These are phyloP conservation scores for Tenthredo scrophulariae DNA, from an alignment of 2,888 invertebrate genomes.

Conservation along the genomic window DNA sequence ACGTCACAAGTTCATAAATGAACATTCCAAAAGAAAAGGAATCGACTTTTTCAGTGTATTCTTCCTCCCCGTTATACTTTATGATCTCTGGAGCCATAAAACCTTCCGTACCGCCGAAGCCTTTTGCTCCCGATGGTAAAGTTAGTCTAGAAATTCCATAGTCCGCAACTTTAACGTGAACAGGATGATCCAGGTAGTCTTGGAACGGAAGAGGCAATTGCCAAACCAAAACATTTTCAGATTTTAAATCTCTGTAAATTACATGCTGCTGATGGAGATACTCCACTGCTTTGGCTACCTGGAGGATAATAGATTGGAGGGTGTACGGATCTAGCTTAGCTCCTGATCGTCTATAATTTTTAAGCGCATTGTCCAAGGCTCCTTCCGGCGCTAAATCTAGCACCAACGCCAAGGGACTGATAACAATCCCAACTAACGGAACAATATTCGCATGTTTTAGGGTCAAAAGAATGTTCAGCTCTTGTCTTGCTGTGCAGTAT, in stretches of 20 bases:
- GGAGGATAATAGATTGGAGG: slow-evolving; percentile 91
- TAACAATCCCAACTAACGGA: slow-evolving; percentile 93
- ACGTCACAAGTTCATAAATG: slow-evolving; percentile 95
- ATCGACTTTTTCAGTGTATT: slow-evolving; percentile 99
- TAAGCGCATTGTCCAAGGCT: slow-evolving; percentile 90
- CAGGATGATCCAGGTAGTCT: slow-evolving; percentile 84
- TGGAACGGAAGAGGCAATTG: slow-evolving; percentile 91
- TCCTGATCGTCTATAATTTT: slow-evolving; percentile 92
- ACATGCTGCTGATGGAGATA: slow-evolving; percentile 96
- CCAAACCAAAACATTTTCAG: slow-evolving; percentile 99
- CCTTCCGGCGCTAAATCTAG: slow-evolving; percentile 96
- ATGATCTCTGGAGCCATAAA: slow-evolving; percentile 99
- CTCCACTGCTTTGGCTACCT: slow-evolving; percentile 96
- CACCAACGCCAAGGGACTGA: slow-evolving; percentile 92
- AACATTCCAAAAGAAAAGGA: slow-evolving; percentile 99
- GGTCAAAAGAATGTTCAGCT: slow-evolving; percentile 91
- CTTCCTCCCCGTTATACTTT: slow-evolving; percentile 98
- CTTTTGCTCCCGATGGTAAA: slow-evolving; percentile 95
- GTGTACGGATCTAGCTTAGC: slow-evolving; percentile 89
- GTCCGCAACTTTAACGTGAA: slow-evolving; percentile 97
- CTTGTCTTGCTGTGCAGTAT: slow-evolving; percentile 97
- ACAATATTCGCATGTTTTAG: slow-evolving; percentile 96
- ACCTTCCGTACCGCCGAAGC: slow-evolving; percentile 99
- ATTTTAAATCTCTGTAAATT: slow-evolving; percentile 95
- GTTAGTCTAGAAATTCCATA: slow-evolving; percentile 96